Conservation (phyloP, 1,140 invertebrate species). For the Eubasilissa regina region DNA sequence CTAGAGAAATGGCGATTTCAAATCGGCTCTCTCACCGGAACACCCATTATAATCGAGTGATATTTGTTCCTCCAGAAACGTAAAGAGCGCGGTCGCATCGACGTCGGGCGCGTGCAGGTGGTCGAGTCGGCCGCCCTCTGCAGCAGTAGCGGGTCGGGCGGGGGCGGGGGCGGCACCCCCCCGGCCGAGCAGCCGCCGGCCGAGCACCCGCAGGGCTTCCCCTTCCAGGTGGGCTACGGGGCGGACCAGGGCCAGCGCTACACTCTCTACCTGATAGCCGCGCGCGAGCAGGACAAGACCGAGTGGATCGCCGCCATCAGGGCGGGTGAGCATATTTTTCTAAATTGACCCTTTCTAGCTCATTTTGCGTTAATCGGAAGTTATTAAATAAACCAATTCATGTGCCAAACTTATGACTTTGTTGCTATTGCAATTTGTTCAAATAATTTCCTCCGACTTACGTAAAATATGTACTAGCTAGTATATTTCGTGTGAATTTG, state of each 20-base stretch:
- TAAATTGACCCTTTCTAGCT: too few species aligned
- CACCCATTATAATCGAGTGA: too few species aligned
- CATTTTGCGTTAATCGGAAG: too few species aligned
- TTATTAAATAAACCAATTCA: too few species aligned
- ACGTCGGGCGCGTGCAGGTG: conserved; percentile 80
- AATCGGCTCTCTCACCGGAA: too few species aligned
- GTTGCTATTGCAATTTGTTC: too few species aligned
- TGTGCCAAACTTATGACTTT: too few species aligned
- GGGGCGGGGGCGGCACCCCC: conserved; percentile 72
- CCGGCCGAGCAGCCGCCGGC: conserved; percentile 49
- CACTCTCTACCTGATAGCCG: conserved; percentile 84
- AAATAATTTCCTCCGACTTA: too few species aligned
- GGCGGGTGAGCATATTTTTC: conserved; percentile 79
- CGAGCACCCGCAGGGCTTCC: conserved; percentile 66
- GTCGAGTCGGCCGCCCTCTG: conserved; percentile 81
- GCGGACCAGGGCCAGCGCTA: conserved; percentile 80
- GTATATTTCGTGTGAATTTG: too few species aligned
- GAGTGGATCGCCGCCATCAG: conserved; percentile 86
- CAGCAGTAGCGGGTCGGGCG: conserved; percentile 65
- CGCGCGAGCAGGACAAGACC: conserved; percentile 79
- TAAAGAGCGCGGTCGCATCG: conserved; percentile 86
- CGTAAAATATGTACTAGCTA: too few species aligned
- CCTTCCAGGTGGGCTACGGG: conserved; percentile 82
- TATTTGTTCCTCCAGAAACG: conserved; percentile 77
- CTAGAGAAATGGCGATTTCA: too few species aligned